Conservation (phyloP, 2,113 vertebrate genomes). For the Oncorhynchus mykiss region DNA sequence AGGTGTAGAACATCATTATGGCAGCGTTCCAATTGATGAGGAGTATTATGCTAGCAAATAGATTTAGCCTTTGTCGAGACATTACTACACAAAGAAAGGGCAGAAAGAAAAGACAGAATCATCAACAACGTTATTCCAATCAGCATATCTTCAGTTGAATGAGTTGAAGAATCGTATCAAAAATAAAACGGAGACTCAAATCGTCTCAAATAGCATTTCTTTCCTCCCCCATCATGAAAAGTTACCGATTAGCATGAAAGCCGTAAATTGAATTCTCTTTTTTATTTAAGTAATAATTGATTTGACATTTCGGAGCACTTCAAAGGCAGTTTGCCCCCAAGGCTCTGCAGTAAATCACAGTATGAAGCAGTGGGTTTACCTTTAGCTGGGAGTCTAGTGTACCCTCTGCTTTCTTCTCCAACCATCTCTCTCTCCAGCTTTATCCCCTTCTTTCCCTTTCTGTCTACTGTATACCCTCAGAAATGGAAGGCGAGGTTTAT, state of each 20-base stretch:
- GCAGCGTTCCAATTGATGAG: slow-evolving; percentile 57
- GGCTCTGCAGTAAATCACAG: slow-evolving; percentile 72
- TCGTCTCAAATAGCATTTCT: slow-evolving; percentile 65
- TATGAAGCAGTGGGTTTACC: slow-evolving; percentile 68
- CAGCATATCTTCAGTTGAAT: slow-evolving; percentile 57
- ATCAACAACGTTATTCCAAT: slow-evolving; percentile 70
- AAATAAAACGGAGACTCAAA: slow-evolving; percentile 48
- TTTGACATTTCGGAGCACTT: slow-evolving; percentile 75
- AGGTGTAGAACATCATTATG: slow-evolving; percentile 72
- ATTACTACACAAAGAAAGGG: slow-evolving; percentile 25
- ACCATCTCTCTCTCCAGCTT: neutral
- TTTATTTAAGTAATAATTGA: slow-evolving; percentile 74
- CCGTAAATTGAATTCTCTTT: slow-evolving; percentile 69
- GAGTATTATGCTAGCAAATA: slow-evolving; percentile 69
- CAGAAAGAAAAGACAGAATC: slow-evolving; percentile 59
- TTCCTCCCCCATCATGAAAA: slow-evolving; percentile 53
- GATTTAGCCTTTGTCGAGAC: slow-evolving; percentile 49
- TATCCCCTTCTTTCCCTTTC: neutral
- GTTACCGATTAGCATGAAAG: slow-evolving; percentile 70
- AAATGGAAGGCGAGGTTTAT: slow-evolving; percentile 42
- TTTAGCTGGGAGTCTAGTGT: slow-evolving; percentile 69
- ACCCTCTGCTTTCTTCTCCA: slow-evolving; percentile 16
- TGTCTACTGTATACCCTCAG: neutral
- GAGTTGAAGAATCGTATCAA: slow-evolving; percentile 36
- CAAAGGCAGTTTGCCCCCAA: slow-evolving; percentile 71